Evolutionary conservation across 2,888 invertebrate genomes (phyloP), one percentile per base, ranked within the genome.

Genomic region (Drosophila infuscata): DNA sequence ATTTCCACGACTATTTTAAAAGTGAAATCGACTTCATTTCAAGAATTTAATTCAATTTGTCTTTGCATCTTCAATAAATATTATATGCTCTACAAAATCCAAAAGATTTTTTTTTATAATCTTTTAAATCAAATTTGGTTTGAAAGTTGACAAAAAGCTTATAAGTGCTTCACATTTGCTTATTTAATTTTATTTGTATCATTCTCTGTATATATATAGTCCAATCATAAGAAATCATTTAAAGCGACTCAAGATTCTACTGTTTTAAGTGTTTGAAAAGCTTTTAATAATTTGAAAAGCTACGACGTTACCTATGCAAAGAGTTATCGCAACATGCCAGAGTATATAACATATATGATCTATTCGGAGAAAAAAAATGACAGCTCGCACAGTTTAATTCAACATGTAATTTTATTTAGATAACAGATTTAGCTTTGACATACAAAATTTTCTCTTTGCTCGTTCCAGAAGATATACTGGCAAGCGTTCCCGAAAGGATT

Each of bases 381-480:
- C 25, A 25, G 25, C 25, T 25, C 25, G 25, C 25, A 25, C 25
- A 25, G 25, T 25, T 25, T 25, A 25, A 25, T 25, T 25, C 25
- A 25, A 25, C 25, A 25, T 25, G 25, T 25, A 25, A 25, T 25
- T 25, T 25, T 25, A 25, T 25, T 25, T 25, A 25, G 25, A 25
- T 25, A 25, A 25, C 25, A 25, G 25, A 25, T 25, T 25, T 25
- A 25, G 25, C 25, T 25, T 25, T 25, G 25, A 25, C 0, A 25
- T 25, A 25, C 25, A 25, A 25, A 25, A 25, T 25, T 25, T 2
- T 25, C 25, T 25, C 36, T 2, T 36, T 36, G 36, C 36, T 15
- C 88, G 43, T 88, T 88, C 54, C 72, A 91, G 17, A 35, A 0
- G 46, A 87, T 91, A 0, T 6, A 0, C 15, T 69, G 49, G 68